Base-by-base conservation (phyloP, 2,797 vertebrate genomes). In the Peromyscus eremicus region DNA sequence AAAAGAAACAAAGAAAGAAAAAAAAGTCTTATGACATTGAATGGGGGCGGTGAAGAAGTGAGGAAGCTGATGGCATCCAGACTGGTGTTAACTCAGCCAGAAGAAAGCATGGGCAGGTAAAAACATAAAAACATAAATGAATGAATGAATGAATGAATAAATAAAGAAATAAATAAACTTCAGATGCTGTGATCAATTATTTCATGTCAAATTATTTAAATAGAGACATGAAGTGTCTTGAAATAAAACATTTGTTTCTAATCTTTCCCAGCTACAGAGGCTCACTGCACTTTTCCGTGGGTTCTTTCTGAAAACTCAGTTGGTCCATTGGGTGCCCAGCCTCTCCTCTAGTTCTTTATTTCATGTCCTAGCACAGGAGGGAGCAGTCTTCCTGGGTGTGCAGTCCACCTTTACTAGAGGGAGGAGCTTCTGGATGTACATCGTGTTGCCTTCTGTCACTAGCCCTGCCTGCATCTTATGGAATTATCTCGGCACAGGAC, bases 171-270 rank as follows among this genome's bases (percentile, higher is more conserved):
- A n/a, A n/a, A n/a, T n/a, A n/a, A n/a, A n/a, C 40, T 91, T 84
- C 14, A 49, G 70, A 57, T 49, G 60, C 13, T 92, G 5, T 17
- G 88, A 79, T 9, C 13, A n/a, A 9, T 83, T 92, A 83, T 76
- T 81, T 29, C 32, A 89, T n/a, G 82, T 5, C 7, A 3, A 95
- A 85, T 66, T 75, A 85, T 76, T 96, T 95, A 66, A 95, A 90
- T 32, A 64, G 34, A 93, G 76, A 86, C 6, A 17, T 57, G 37
- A 87, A 73, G 73, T 32, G 43, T 87, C 9, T 75, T 92, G 77
- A 96, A 93, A 95, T 52, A 94, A 95, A 93, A 81, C 12, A 77
- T 16, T 79, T 92, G 12, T 62, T 96, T 96, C 76, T 82, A 40
- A 3, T 11, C 16, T 86, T 91, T 68, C 2, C 77, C 34, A 60